Evolutionary conservation across 1,140 invertebrate species (phyloP).

Genomic region (Drosophila parvula): DNA sequence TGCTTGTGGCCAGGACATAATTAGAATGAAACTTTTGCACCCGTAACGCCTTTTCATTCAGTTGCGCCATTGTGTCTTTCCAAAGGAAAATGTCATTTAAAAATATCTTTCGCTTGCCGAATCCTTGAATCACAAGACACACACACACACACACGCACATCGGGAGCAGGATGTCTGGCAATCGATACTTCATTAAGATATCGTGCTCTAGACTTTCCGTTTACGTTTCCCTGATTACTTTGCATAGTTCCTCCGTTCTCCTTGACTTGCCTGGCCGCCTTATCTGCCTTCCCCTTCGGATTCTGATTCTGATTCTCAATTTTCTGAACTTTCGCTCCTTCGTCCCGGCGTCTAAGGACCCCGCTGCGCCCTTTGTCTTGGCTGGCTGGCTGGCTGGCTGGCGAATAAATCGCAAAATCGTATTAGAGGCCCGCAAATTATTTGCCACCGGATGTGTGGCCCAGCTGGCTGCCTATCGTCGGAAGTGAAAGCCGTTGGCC

Average conservation of each 20-base stretch:
- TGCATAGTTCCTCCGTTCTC: slow-evolving; percentile 69
- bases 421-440: slow-evolving; percentile 68
- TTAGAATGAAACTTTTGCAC: slow-evolving; percentile 40
- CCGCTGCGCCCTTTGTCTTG: slow-evolving; percentile 64
- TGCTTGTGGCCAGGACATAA: slow-evolving; percentile 38
- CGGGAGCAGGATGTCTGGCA: slow-evolving; percentile 40
- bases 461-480: slow-evolving; percentile 48
- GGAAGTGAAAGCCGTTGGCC: slow-evolving; percentile 38
- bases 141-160: slow-evolving; percentile 16
- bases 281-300: slow-evolving; percentile 28
- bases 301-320: slow-evolving; percentile 41
- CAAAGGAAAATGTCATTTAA: slow-evolving; percentile 73
- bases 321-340: slow-evolving; percentile 31
- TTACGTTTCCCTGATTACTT: slow-evolving; percentile 84
- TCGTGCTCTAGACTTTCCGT: slow-evolving; percentile 83
- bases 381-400: slow-evolving; percentile 52
- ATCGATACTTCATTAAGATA: slow-evolving; percentile 84
- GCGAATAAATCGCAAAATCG: slow-evolving; percentile 81
- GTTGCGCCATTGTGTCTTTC: slow-evolving; percentile 54
- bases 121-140: slow-evolving; percentile 3
- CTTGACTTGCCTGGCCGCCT: slow-evolving; percentile 53
- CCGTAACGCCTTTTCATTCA: slow-evolving; percentile 26
- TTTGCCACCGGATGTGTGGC: slow-evolving; percentile 79
- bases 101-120: slow-evolving; percentile 50
- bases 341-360: slow-evolving; percentile 7